phyloP scores from a whole-genome alignment of 2,888 invertebrate genomes.

The Pachycephus smyrnensis region DNA sequence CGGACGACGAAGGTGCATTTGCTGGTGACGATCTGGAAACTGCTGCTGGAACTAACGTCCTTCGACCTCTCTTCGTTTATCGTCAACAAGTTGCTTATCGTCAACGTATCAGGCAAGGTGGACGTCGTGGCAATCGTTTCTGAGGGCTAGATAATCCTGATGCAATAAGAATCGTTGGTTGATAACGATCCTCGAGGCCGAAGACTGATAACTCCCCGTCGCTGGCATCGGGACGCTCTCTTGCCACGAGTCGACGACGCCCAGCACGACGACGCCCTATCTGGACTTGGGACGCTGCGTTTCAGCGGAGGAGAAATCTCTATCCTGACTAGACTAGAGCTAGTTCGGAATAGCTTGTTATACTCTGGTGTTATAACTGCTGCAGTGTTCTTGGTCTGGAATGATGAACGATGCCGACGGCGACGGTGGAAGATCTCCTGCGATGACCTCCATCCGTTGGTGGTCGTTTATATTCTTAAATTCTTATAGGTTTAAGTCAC shows the following conservation, averaged over 20 bases:
- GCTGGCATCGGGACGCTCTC: neutral
- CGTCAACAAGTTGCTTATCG: slow-evolving; percentile 61
- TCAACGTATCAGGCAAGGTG: slow-evolving; percentile 50
- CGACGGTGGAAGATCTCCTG: neutral
- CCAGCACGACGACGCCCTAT: neutral
- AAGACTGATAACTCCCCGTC: neutral
- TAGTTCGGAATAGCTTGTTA: neutral
- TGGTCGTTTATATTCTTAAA: neutral
- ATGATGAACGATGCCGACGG: neutral
- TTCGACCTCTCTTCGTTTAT: slow-evolving; percentile 62
- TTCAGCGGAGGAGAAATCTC: neutral
- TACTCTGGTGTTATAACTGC: neutral
- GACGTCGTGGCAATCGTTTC: slow-evolving; percentile 32
- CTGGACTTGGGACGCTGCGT: neutral
- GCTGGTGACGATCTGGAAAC: slow-evolving; percentile 52
- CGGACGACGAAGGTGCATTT: neutral
- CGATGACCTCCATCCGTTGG: neutral
- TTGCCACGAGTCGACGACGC: slow-evolving; percentile 1
- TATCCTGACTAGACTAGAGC: neutral
- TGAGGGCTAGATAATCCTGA: neutral
- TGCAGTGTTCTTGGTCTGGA: neutral
- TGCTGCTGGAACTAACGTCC: slow-evolving; percentile 60
- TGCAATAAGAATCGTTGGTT: neutral
- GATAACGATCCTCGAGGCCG: neutral
- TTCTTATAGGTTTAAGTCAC: slow-evolving; percentile 19